Evolutionary conservation across 2,888 invertebrate species (phyloP), one percentile per base, ranked within the genome.

Genomic region (Amphipyra berbera): DNA sequence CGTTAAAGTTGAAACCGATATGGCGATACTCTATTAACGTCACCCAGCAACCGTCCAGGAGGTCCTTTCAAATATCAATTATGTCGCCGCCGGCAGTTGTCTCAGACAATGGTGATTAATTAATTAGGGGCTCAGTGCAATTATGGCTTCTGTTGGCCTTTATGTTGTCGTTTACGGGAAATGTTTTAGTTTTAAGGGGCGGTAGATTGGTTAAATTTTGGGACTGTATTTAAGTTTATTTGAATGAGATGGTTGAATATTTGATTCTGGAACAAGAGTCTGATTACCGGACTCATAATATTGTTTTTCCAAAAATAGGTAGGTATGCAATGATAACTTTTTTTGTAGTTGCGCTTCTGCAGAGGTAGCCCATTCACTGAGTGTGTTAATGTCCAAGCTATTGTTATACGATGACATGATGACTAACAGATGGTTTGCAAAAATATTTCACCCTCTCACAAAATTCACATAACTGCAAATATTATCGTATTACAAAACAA

Each of bases 41-140:
- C 83, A 81, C 78, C 73, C 53, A 68, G 45, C 62, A 59, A 65
- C 82, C 82, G 85, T 81, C 86, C 86, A 84, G 86, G 84, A 88
- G 91, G 89, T 89, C 90, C 89, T 87, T 93, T 93, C 90, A 94
- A 93, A 93, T 94, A 93, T 93, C 93, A 94, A 93, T 94, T 93
- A 93, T 90, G 89, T 88, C 87, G 48, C 61, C 63, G 55, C 83
- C 80, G 77, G 78, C 85, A 88, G 90, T 80, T 86, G 90, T 81
- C 87, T 81, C 83, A 87, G 87, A 89, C 88, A 88, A 88, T 88
- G 86, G 88, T 92, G 92, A 93, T 92, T 94, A 94, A 94, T 94
- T 93, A 94, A 94, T 93, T 92, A 94, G 88, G 88, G 90, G 87
- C 85, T 88, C 86, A 80, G 86, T 90, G 89, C 91, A 92, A 93